phyloP scores from a whole-genome alignment of 1,140 invertebrate genomes.

The Melanaphis sacchari region DNA sequence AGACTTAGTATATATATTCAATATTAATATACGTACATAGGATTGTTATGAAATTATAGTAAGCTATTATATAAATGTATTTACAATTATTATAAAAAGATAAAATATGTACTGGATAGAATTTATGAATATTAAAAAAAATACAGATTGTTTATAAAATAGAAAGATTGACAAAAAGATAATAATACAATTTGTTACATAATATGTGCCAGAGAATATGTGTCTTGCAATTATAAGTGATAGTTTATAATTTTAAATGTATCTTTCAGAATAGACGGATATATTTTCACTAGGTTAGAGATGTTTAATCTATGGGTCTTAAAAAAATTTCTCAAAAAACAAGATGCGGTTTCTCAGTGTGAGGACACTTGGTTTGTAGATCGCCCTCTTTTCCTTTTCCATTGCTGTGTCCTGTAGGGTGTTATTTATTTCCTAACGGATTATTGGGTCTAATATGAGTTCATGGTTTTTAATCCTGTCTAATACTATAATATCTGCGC shows the following conservation, averaged over 20 bases:
- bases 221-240: no score
- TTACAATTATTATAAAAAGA: no score
- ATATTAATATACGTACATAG: no score
- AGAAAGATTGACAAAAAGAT: no score
- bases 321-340: background rate
- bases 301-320: background rate
- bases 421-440: background rate
- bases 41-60: no score
- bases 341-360: background rate
- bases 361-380: background rate
- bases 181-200: no score
- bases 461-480: background rate
- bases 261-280: background rate
- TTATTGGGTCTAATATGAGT: conserved; percentile 19
- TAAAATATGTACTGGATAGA: no score
- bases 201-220: no score
- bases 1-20: no score
- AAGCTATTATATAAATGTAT: no score
- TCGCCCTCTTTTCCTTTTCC: background rate
- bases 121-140: no score
- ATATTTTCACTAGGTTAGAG: background rate
- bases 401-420: background rate
- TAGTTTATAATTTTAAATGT: background rate
- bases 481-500: background rate
- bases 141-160: no score